Evolutionary conservation across 2,113 vertebrate species (phyloP), one percentile per base, ranked within the genome.

Genomic region (Mola mola): DNA sequence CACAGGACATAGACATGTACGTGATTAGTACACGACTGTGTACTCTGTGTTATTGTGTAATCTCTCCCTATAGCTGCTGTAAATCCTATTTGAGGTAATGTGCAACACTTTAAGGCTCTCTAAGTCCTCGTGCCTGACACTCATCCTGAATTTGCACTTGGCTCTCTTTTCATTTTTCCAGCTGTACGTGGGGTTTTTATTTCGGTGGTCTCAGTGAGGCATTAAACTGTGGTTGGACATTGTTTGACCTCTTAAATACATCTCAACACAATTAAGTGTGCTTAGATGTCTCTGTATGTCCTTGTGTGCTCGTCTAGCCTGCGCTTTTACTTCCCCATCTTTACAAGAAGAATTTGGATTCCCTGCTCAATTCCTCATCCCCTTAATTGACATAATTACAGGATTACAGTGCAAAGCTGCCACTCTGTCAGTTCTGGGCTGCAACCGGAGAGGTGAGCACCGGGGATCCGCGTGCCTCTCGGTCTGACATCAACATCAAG

Each of bases 311-410:
- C 1, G 16, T 49, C 6, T 42, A 6, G 15, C 29, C 7, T 50
- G 37, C 49, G 48, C 43, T 66, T 68, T 62, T 42, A 46, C 64
- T 58, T 66, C 53, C 40, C 48, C 42, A 11, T 44, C 47, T 42
- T 73, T 72, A 77, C 61, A 58, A 58, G 67, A 36, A 20, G 38
- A 75, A 67, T 84, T 68, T 66, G 40, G 29, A 66, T 67, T 55
- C 51, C 67, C 78, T 17, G 19, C 42, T 57, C 61, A 55, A 55
- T 67, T 67, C 75, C 37, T 66, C 75, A 70, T 77, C 70, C 60
- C 60, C 53, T 70, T 90, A 88, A 88, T 89, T 87, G 89, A 81
- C 85, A 84, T 89, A 87, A 90, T 90, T 90, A 90, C 76, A 53
- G 83, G 89, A 90, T 90, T 90, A 90, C 78, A 74, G 66, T 58